Evolutionary conservation across 2,113 vertebrate species (phyloP), one percentile per base, ranked within the genome.

Genomic region (Otocyon megalotis): DNA sequence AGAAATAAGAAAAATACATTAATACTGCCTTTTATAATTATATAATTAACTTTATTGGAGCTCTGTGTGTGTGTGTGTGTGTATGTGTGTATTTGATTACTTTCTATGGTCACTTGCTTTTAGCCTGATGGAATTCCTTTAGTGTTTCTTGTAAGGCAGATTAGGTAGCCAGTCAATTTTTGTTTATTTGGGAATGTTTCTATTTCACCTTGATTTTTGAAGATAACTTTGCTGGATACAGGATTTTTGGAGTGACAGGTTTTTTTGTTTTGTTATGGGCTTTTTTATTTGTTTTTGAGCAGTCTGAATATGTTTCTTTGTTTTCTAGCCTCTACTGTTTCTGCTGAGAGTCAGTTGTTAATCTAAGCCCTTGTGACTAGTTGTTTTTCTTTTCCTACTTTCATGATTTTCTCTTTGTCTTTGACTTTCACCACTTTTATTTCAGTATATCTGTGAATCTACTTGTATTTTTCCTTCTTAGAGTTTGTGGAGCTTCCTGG

Each of bases 331-430:
- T 83, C 24, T 30, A 2, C 50, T 72, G 16, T 85, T 54, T 91
- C 35, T 74, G 48, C 76, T 86, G 81, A 72, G 24, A 94, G 37
- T 88, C 37, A 88, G 1, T 35, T 77, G 2, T 83, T 76, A 69
- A 74, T 76, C 26, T 94, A 43, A 77, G n/a, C 50, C n/a, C 60
- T 86, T 83, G 22, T 69, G 17, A 67, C 58, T 79, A 76, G 28
- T 63, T 67, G 14, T 65, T 94, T 88, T 82, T 92, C 88, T 81
- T 35, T 82, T 91, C 71, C 32, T 60, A 35, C 69, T 82, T 88
- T 94, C 12, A 88, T 69, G 60, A 37, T 85, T 83, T 88, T 63
- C 8, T 86, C 6, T 9, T 84, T 83, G 79, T 71, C 53, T 81
- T 53, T 58, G n/a, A 90, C 35, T 63, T 54, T 91, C 24, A 88